A percentile compares a stretch with the other conserved stretches of the same genome.
Conservation (phyloP, 1,140 invertebrate species). For the Alviniconcha marisindica region DNA sequence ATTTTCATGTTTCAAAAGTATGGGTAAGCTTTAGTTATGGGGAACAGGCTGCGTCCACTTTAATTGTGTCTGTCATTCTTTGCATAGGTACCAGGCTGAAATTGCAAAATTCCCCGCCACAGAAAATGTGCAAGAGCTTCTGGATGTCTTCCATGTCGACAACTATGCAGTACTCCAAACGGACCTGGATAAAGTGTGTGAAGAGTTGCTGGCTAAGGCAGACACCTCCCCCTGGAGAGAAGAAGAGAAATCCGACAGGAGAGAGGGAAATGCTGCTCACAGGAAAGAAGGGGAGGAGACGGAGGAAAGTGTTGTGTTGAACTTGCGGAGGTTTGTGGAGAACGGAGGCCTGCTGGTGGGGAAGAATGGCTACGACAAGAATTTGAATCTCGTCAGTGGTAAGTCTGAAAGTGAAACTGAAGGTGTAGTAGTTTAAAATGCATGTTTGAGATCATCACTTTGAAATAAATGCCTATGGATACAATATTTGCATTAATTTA, state of each 20-base stretch:
- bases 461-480: no score
- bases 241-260: not conserved
- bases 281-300: not conserved
- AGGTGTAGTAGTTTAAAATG: no score
- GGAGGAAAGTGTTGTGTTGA: not conserved
- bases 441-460: no score
- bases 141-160: not conserved
- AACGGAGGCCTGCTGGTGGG: not conserved
- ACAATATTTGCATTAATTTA: no score
- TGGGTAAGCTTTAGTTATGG: no score
- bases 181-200: not conserved
- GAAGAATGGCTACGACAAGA: constrained; percentile 6
- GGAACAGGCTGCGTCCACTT: no score
- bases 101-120: not conserved
- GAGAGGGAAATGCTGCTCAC: not conserved
- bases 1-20: no score
- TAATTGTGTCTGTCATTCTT: no score
- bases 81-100: not conserved
- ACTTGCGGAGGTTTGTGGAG: not conserved
- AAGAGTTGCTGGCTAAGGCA: not conserved
- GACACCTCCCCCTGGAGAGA: not conserved
- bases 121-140: not conserved
- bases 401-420: not conserved
- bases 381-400: constrained; percentile 7
- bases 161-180: no score